Conservation (phyloP, 2,797 vertebrate species). For the Megaceryle alcyon region DNA sequence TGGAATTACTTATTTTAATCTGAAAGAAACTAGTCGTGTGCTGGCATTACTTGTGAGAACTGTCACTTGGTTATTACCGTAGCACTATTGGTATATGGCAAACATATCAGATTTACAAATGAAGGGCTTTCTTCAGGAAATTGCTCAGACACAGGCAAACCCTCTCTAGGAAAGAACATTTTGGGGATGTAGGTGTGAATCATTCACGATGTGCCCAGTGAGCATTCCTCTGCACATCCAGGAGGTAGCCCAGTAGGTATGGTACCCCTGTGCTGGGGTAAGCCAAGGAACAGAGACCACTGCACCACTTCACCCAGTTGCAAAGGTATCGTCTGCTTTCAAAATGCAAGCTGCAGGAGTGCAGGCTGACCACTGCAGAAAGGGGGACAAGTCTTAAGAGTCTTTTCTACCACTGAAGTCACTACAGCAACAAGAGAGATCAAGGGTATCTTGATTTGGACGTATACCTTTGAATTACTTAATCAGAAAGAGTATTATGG, state of each 20-base stretch:
- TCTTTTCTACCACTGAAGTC: background rate
- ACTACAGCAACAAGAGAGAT: background rate
- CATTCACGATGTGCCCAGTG: background rate
- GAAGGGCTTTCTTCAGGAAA: background rate
- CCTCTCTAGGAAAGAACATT: background rate
- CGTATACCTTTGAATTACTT: background rate
- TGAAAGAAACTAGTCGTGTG: background rate
- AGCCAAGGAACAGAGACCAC: background rate
- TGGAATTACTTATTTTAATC: background rate
- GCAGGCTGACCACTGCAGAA: background rate
- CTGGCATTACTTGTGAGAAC: conserved; percentile 9
- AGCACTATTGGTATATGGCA: background rate
- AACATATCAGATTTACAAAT: background rate
- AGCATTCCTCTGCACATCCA: background rate
- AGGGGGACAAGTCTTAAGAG: background rate
- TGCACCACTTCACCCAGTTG: background rate
- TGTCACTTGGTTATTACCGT: background rate
- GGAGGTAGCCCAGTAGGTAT: background rate
- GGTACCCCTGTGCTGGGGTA: background rate
- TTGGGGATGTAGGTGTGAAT: background rate
- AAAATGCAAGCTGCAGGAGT: background rate
- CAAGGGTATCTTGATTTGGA: background rate
- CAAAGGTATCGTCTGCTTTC: background rate
- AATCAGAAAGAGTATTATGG: background rate
- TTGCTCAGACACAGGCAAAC: background rate